Percentiles rank a stretch among this genome's conserved stretches.
phyloP scores from a whole-genome alignment of 2,888 invertebrate genomes.

The Melanostoma scalare region DNA sequence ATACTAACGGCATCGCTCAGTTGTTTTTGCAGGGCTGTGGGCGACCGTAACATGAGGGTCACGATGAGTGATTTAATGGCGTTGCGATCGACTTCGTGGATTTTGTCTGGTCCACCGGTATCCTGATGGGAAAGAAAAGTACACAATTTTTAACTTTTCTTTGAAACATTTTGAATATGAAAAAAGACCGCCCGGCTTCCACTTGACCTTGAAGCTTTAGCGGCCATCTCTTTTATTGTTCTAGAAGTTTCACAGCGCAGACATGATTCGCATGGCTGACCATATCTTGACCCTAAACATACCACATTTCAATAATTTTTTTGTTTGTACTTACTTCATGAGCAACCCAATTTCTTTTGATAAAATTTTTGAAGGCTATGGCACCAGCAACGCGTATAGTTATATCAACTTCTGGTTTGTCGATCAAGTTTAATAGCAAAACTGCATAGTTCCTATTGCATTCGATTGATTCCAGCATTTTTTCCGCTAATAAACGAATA shows the following conservation, averaged over 20 bases:
- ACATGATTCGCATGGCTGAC: too few relatives aligned
- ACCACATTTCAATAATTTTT: too few relatives aligned
- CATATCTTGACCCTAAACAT: too few relatives aligned
- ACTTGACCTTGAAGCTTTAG: too few relatives aligned
- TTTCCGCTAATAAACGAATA: slow-evolving; percentile 87
- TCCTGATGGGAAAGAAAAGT: slow-evolving; percentile 78
- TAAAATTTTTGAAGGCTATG: slow-evolving; percentile 97
- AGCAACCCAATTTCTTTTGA: slow-evolving; percentile 96
- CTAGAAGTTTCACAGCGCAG: too few relatives aligned
- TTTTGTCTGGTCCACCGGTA: slow-evolving; percentile 90
- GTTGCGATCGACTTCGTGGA: slow-evolving; percentile 90
- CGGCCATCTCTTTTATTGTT: too few relatives aligned
- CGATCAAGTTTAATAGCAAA: slow-evolving; percentile 92
- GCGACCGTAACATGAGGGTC: slow-evolving; percentile 95
- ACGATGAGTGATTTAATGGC: slow-evolving; percentile 94
- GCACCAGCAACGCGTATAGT: slow-evolving; percentile 94
- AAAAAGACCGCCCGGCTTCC: too few relatives aligned
- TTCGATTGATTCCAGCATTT: slow-evolving; percentile 94
- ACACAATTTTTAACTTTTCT: not conserved
- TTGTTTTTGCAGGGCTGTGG: slow-evolving; percentile 95
- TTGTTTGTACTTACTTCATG: slow-evolving; percentile 84
- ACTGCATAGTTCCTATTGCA: slow-evolving; percentile 95
- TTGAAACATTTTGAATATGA: too few relatives aligned
- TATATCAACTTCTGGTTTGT: slow-evolving; percentile 90
- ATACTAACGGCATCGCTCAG: slow-evolving; percentile 97